Percentiles rank a stretch among this genome's conserved stretches.
Evolutionary conservation across 2,888 invertebrate genomes (phyloP).

Genomic region (Chloroclystis v-ata): DNA sequence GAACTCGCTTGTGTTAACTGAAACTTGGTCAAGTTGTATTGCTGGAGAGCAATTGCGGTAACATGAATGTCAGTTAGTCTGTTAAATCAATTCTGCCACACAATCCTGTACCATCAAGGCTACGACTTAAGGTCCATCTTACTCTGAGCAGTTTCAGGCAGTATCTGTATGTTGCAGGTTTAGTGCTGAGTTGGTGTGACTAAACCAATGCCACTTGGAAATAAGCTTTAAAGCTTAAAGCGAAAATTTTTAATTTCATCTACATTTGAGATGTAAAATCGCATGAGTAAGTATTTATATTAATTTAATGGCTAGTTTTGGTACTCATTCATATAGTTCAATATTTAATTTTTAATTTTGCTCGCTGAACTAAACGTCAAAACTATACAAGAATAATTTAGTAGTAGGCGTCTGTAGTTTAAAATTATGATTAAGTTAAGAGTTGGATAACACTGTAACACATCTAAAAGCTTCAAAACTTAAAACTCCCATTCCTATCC

Average conservation of each 20-base stretch:
- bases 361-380: no score
- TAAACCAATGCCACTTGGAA: constrained; percentile 4
- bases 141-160: not conserved
- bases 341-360: no score
- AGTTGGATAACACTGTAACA: constrained; percentile 5
- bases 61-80: constrained; percentile 38
- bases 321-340: constrained; percentile 7
- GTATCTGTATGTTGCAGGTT: not conserved
- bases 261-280: constrained; percentile 15
- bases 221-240: constrained; percentile 10
- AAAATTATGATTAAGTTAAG: constrained; percentile 14
- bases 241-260: constrained; percentile 11
- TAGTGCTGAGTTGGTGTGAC: no score
- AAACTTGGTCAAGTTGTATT: constrained; percentile 31
- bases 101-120: not conserved
- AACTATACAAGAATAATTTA: no score
- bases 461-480: no score
- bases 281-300: constrained; percentile 19
- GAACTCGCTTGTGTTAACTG: constrained; percentile 17
- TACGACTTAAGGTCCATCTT: not conserved
- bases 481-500: not conserved
- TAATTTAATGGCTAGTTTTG: constrained; percentile 22
- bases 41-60: constrained; percentile 31
- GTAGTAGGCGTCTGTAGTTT: no score
- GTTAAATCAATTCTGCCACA: constrained; percentile 2